Conservation (phyloP, 2,888 invertebrate species). For the Lordiphosa fenestrarum region DNA sequence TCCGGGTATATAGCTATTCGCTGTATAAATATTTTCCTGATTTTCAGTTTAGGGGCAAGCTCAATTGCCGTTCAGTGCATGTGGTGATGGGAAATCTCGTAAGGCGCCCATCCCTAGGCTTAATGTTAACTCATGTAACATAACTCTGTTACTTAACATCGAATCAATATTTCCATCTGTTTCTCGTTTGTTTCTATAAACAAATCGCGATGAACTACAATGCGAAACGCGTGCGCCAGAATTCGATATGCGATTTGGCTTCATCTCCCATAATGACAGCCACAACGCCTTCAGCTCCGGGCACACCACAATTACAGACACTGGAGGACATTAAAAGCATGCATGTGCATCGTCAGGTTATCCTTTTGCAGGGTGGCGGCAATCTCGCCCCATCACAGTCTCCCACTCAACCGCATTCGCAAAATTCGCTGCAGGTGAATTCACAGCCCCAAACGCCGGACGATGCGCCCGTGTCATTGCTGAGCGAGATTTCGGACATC, state of each 20-base stretch:
- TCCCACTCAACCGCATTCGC: conserved; percentile 6
- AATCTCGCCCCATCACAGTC: conserved; percentile 41
- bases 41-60: no score
- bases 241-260: conserved; percentile 49
- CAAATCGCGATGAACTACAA: conserved; percentile 63
- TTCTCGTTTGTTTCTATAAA: background rate
- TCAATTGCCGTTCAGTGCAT: no score
- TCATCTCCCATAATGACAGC: conserved; percentile 47
- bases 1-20: no score
- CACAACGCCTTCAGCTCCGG: conserved; percentile 42
- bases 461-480: conserved; percentile 70
- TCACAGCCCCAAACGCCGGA: conserved; percentile 36
- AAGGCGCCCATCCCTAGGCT: no score
- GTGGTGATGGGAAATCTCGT: no score
- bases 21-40: no score
- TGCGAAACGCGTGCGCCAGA: conserved; percentile 68
- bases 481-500: conserved; percentile 88
- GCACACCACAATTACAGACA: conserved; percentile 47
- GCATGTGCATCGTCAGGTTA: conserved; percentile 61
- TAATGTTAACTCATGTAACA: no score
- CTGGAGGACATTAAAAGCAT: conserved; percentile 39
- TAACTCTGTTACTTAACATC: no score
- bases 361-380: conserved; percentile 44
- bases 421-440: conserved; percentile 10
- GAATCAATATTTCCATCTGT: no score